Evolutionary conservation across 2,888 invertebrate species (phyloP), one percentile per base, ranked within the genome.

Genomic region (Siphonodentalium dalli): DNA sequence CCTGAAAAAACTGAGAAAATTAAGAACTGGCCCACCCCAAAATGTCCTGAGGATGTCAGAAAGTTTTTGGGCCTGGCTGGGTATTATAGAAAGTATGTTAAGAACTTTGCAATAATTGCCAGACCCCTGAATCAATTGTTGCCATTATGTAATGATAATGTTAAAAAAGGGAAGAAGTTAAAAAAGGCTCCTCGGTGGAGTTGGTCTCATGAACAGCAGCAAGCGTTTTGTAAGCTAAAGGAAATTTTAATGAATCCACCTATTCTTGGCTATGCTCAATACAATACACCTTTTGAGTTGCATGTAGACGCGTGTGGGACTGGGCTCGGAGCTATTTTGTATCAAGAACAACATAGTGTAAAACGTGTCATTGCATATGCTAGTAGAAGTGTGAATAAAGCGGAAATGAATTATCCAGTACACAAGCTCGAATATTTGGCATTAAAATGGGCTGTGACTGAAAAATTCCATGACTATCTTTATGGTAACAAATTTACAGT

Each of bases 301-400:
- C 58, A 63, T 21, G 51, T 47, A 7, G 63, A 63, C 33, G 61
- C 54, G 2, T 51, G 46, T 9, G 6, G 29, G 5, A 18, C 34
- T 29, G 58, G 40, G 15, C 24, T 61, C 18, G 58, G 61, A 33
- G 57, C 57, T 4, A 44, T 61, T 2, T 31, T 59, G n/a, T 59
- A 61, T 33, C 42, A 51, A 35, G 20, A 34, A 13, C 50, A 59
- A 28, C 37, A 52, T 6, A 50, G 44, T 11, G 11, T 44, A n/a
- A 50, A 40, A 29, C 21, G 28, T 18, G 57, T 57, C 7, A 60
- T 61, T n/a, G 50, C 59, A 2, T 61, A 57, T 58, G 63, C 61
- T 15, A 56, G 56, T 39, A 47, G 54, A 37, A 29, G 52, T 9
- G 23, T 62, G 6, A 41, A 27, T 15, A 57, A 53, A 42, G 41